These are phyloP conservation scores for Molorchus minor DNA, from an alignment of 2,888 invertebrate genomes.

Conservation along the genomic window DNA sequence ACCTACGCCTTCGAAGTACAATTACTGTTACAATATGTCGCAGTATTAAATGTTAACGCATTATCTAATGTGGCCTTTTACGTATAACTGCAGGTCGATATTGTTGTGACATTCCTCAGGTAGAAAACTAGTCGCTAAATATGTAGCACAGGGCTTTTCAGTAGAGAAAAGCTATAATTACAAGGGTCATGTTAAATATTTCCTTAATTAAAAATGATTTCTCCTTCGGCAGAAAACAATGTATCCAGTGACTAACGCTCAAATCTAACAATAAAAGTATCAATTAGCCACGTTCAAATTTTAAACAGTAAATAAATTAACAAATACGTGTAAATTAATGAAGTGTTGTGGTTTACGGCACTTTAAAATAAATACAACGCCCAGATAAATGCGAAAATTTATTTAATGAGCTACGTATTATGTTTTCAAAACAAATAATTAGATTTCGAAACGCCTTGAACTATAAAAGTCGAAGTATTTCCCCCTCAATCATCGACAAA, in stretches of 20 bases:
- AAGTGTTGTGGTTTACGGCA: conserved; percentile 22
- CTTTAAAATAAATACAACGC: conserved; percentile 26
- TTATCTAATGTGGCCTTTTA: too few relatives aligned
- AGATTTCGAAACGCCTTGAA: conserved; percentile 37
- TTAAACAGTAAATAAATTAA: conserved; percentile 20
- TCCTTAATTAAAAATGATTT: conserved; percentile 11
- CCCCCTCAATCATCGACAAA: conserved; percentile 53
- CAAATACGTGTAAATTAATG: conserved; percentile 24
- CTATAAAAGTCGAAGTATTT: conserved; percentile 49
- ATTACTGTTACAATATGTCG: too few relatives aligned
- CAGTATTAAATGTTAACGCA: too few relatives aligned
- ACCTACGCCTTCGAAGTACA: too few relatives aligned
- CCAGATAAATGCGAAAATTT: conserved; percentile 29
- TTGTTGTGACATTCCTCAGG: too few relatives aligned
- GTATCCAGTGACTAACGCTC: conserved; percentile 18
- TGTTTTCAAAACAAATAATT: conserved; percentile 47
- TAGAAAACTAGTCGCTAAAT: too few relatives aligned
- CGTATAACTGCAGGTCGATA: too few relatives aligned
- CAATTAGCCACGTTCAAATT: conserved; percentile 5
- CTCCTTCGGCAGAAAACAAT: conserved; percentile 6
- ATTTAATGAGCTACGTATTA: conserved; percentile 41
- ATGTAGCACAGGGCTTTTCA: too few relatives aligned
- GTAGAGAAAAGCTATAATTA: too few relatives aligned
- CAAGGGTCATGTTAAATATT: conserved; percentile 6
- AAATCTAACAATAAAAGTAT: conserved; percentile 9